Conservation (phyloP, 2,113 vertebrate genomes). For the Urocolius indicus region DNA sequence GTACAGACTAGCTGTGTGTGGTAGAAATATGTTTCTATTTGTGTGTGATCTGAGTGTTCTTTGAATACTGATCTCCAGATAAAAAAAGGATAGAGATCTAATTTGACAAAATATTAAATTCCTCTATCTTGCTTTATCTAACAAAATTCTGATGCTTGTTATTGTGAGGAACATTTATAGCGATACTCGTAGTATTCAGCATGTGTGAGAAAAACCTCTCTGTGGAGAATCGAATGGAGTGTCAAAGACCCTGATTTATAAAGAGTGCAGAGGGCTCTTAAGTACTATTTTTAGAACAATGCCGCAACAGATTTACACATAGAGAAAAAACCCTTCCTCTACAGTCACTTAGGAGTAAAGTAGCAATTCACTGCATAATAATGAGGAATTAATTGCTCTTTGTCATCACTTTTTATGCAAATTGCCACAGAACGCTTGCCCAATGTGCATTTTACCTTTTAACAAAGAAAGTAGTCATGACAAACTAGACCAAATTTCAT, state of each 20-base stretch:
- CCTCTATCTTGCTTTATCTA: constrained; percentile 63
- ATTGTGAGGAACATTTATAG: constrained; percentile 58
- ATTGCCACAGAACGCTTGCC: constrained; percentile 76
- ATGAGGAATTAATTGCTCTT: constrained; percentile 83
- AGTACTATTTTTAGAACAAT: constrained; percentile 82
- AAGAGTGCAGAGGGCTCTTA: constrained; percentile 78
- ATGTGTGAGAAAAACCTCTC: constrained; percentile 47
- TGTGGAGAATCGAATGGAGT: constrained; percentile 37
- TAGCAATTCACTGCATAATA: constrained; percentile 81
- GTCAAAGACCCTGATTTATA: constrained; percentile 78
- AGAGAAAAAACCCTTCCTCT: constrained; percentile 59
- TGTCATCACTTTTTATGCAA: constrained; percentile 84
- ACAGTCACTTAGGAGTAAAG: constrained; percentile 80
- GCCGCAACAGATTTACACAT: constrained; percentile 75
- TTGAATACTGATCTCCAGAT: constrained; percentile 69
- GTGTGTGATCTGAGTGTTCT: constrained; percentile 60
- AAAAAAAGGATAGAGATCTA: constrained; percentile 70
- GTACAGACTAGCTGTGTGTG: constrained; percentile 63
- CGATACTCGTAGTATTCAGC: constrained; percentile 50
- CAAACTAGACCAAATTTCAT: constrained; percentile 75
- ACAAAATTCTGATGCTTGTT: constrained; percentile 58
- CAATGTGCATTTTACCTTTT: constrained; percentile 80
- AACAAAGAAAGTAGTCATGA: constrained; percentile 79
- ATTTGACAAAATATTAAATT: constrained; percentile 73
- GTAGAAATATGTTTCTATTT: constrained; percentile 65